Evolutionary conservation across 2,888 invertebrate species (phyloP).

Genomic region (Pheosia gnoma): DNA sequence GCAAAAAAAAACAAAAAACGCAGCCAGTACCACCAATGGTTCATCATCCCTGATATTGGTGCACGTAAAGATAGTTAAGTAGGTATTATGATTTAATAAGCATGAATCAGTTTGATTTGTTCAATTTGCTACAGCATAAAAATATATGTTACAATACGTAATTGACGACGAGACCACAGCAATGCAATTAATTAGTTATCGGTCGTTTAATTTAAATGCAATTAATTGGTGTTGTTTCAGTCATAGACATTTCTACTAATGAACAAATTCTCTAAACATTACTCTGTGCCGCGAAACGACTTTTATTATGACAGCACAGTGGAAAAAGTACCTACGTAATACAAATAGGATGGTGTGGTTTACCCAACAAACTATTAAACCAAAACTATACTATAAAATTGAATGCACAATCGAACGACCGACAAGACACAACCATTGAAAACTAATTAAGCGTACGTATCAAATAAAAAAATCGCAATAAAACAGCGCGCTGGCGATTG

Average conservation of each 20-base stretch:
- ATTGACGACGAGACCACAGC: background rate
- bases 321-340: too few relatives aligned
- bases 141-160: conserved; percentile 17
- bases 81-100: conserved; percentile 38
- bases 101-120: conserved; percentile 33
- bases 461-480: conserved; percentile 55
- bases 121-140: conserved; percentile 33
- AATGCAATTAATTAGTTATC: background rate
- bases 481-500: conserved; percentile 47
- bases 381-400: conserved; percentile 22
- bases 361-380: too few relatives aligned
- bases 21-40: too few relatives aligned
- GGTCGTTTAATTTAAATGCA: conserved; percentile 12
- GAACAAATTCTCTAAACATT: too few relatives aligned
- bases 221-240: too few relatives aligned
- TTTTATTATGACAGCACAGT: too few relatives aligned
- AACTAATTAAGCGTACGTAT: conserved; percentile 66
- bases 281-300: too few relatives aligned
- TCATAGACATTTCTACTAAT: too few relatives aligned
- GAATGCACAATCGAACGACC: conserved; percentile 35
- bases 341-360: too few relatives aligned
- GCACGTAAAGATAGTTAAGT: conserved; percentile 13
- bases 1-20: too few relatives aligned
- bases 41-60: too few relatives aligned
- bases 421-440: conserved; percentile 48